Evolutionary conservation across 2,888 invertebrate genomes (phyloP).

Genomic region (Molanna angustata): DNA sequence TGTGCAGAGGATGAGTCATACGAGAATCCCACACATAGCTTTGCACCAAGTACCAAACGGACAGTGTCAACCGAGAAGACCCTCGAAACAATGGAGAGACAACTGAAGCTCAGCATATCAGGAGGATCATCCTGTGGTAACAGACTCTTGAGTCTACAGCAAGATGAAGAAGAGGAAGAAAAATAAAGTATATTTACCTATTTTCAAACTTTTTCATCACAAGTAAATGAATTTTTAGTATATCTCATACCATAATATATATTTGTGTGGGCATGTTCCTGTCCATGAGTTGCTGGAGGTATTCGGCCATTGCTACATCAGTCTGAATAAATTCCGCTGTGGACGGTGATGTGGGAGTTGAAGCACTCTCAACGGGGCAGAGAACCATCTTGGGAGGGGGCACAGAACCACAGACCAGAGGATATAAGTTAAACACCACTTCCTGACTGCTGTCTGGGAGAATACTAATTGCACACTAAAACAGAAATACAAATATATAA

Average conservation of each 20-base stretch:
- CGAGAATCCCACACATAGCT: too few species aligned
- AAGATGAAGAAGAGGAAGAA: too few species aligned
- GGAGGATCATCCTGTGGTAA: too few species aligned
- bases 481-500: slow-evolving; percentile 24
- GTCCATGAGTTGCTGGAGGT: slow-evolving; percentile 53
- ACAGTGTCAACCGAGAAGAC: too few species aligned
- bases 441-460: slow-evolving; percentile 61
- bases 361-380: slow-evolving; percentile 45
- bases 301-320: slow-evolving; percentile 15
- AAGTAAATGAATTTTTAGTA: slow-evolving; percentile 16
- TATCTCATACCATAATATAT: slow-evolving; percentile 65
- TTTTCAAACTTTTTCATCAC: not conserved
- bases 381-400: slow-evolving; percentile 62
- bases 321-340: slow-evolving; percentile 41
- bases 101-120: too few species aligned
- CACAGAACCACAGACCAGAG: slow-evolving; percentile 72
- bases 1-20: too few species aligned
- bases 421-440: slow-evolving; percentile 76
- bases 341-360: slow-evolving; percentile 40
- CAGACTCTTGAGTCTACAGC: too few species aligned
- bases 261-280: slow-evolving; percentile 62
- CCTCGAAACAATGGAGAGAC: too few species aligned
- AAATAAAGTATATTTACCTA: too few species aligned
- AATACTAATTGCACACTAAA: slow-evolving; percentile 51
- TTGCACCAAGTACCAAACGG: too few species aligned